A percentile compares a stretch with the other conserved stretches of the same genome.
Conservation (phyloP, 92 coral and sea anemone genomes). For the Epizoanthus ramosus region DNA sequence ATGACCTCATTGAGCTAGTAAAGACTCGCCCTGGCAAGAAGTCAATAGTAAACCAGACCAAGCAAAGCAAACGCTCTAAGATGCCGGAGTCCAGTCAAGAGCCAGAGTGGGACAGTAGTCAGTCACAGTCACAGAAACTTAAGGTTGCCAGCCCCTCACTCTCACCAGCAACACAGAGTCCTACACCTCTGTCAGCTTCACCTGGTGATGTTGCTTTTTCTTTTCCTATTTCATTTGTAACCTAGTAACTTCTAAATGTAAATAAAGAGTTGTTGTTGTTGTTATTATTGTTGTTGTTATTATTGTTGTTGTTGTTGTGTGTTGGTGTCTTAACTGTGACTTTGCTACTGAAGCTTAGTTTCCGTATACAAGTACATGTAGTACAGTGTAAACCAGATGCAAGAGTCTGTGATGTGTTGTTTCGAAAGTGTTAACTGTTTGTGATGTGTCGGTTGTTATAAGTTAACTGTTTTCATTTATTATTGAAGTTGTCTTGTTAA, state of each 20-base stretch:
- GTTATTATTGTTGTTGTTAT: no score
- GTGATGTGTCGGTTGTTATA: no score
- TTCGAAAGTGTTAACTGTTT: no score
- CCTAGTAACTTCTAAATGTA: no score
- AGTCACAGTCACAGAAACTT: conserved; percentile 9
- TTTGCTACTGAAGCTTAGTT: background rate
- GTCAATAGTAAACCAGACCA: conserved; percentile 46
- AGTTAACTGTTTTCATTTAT: no score
- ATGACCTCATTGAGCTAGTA: conserved; percentile 79
- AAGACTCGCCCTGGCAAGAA: conserved; percentile 74
- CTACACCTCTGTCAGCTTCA: conserved; percentile 1
- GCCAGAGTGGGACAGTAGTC: conserved; percentile 13
- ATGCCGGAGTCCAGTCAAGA: conserved; percentile 20
- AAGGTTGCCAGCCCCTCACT: background rate
- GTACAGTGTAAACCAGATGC: no score
- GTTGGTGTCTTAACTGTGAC: conserved; percentile 1
- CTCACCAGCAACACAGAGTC: conserved; percentile 42
- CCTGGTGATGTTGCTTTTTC: no score
- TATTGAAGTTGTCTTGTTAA: no score
- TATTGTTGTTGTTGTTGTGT: no score
- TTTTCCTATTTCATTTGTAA: no score
- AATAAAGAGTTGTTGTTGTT: no score
- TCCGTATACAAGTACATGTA: background rate
- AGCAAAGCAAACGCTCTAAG: conserved; percentile 11
- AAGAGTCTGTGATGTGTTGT: no score